Conservation (phyloP, 2,113 vertebrate species). For the Ascaphus truei region DNA sequence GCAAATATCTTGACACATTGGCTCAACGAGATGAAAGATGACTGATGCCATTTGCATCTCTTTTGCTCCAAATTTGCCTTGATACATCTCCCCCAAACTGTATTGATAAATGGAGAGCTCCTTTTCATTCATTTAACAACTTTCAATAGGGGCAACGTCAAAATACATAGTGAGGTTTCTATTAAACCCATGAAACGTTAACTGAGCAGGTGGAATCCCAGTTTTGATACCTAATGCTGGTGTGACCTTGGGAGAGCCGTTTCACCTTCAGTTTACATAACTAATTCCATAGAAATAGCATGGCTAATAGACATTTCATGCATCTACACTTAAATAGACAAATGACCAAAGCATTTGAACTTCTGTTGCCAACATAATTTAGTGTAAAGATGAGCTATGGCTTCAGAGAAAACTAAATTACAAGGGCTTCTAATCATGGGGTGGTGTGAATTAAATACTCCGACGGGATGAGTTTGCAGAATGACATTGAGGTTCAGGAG, state of each 20-base stretch:
- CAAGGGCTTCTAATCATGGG: conserved; percentile 8
- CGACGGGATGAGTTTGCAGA: conserved; percentile 15
- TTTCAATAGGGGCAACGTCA: too few species aligned
- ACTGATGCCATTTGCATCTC: too few species aligned
- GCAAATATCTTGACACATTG: too few species aligned
- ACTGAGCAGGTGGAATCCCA: neutral
- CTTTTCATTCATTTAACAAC: too few species aligned
- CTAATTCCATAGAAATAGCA: conserved; percentile 17
- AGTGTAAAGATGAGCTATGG: conserved; percentile 32
- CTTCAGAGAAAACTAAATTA: conserved; percentile 21
- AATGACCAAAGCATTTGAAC: conserved; percentile 22
- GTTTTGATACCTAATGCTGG: neutral
- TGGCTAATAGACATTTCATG: conserved; percentile 35
- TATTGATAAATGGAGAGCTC: too few species aligned
- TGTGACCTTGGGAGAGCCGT: conserved; percentile 10
- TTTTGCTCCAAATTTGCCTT: too few species aligned
- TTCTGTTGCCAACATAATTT: conserved; percentile 30
- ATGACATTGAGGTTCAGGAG: conserved; percentile 17
- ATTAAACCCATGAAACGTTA: too few species aligned
- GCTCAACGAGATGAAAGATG: too few species aligned
- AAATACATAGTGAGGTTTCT: too few species aligned
- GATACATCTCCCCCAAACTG: too few species aligned
- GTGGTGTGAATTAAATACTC: conserved; percentile 3
- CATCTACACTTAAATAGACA: conserved; percentile 29
- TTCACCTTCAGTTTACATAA: conserved; percentile 7